Base-by-base conservation (phyloP, 2,888 invertebrate species). In the Epirrhoe alternata region DNA sequence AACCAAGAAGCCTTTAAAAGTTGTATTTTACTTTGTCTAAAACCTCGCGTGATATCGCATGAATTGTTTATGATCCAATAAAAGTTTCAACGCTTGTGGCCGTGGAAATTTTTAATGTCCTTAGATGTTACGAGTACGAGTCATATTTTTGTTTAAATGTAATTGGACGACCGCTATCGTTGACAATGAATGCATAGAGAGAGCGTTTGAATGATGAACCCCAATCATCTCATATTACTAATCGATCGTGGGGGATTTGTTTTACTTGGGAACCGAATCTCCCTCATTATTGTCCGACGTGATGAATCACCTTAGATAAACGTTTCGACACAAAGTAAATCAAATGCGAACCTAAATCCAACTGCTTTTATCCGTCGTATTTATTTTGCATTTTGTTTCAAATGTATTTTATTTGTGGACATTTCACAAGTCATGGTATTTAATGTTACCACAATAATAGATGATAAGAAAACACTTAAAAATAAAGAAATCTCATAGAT, bases 241-340 rank as follows among this genome's bases (percentile, higher is more conserved):
- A 89, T 89, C 87, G 89, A 90, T 85, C 84, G 80, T 76, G 64
- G 80, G 80, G 81, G 86, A 85, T 89, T 89, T 89, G 86, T 91
- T 88, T 90, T 86, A 86, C 84, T 86, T 85, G 75, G 78, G 77
- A 86, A 86, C 80, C 81, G 80, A 86, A 89, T 85, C 84, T 81
- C 83, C 82, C 86, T 88, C 86, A 88, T 89, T 86, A 89, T 86
- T 86, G 86, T 86, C 82, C 82, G 77, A 85, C 80, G 85, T 88
- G 87, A 91, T 92, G 86, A 89, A 92, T 91, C 89, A 89, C 86
- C 82, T 80, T 82, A 87, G 86, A 88, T 86, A 88, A 90, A 90
- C 86, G 85, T 80, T 87, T 78, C 82, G 81, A 87, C 86, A 83
- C 79, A 83, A 84, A 89, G 86, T 88, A 87, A 90, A 89, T 88